Conservation (phyloP, 2,113 vertebrate genomes). For the Pseudorhombus dupliciocellatus region DNA sequence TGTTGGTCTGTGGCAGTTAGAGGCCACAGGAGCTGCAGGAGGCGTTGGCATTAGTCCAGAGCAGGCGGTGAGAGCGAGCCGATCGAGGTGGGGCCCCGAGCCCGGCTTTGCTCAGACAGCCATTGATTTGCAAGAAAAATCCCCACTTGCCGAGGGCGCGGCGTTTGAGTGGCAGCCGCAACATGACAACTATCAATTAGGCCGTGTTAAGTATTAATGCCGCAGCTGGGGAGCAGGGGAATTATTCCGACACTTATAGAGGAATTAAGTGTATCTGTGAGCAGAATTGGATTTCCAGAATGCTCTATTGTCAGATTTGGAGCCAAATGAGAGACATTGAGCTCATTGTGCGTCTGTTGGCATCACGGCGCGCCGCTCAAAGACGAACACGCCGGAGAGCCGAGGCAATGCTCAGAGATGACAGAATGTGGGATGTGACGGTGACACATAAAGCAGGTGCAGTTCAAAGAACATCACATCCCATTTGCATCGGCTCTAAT, state of each 20-base stretch:
- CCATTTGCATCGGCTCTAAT: slow-evolving; percentile 49
- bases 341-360: slow-evolving; percentile 14
- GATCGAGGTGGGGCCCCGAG: slow-evolving; percentile 6
- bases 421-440: slow-evolving; percentile 50
- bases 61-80: not conserved
- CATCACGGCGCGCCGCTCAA: slow-evolving; percentile 28
- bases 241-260: slow-evolving; percentile 5
- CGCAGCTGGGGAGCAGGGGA: slow-evolving; percentile 6
- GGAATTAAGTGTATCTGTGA: slow-evolving; percentile 28
- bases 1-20: slow-evolving; percentile 7
- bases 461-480: slow-evolving; percentile 55
- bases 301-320: slow-evolving; percentile 36
- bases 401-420: slow-evolving; percentile 31
- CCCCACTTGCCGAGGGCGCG: slow-evolving; percentile 9
- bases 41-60: slow-evolving; percentile 37
- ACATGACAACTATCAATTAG: slow-evolving; percentile 55
- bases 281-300: slow-evolving; percentile 27
- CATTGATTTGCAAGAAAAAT: slow-evolving; percentile 69
- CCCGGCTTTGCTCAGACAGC: slow-evolving; percentile 34
- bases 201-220: slow-evolving; percentile 21
- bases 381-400: slow-evolving; percentile 36
- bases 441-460: slow-evolving; percentile 56
- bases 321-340: slow-evolving; percentile 33
- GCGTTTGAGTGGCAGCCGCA: slow-evolving; percentile 44
- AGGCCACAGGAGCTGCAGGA: slow-evolving; percentile 21